A percentile compares a stretch with the other conserved stretches of the same genome.
These are phyloP conservation scores for Catharus fuscescens DNA, from an alignment of 2,113 vertebrate genomes.

Conservation along the genomic window DNA sequence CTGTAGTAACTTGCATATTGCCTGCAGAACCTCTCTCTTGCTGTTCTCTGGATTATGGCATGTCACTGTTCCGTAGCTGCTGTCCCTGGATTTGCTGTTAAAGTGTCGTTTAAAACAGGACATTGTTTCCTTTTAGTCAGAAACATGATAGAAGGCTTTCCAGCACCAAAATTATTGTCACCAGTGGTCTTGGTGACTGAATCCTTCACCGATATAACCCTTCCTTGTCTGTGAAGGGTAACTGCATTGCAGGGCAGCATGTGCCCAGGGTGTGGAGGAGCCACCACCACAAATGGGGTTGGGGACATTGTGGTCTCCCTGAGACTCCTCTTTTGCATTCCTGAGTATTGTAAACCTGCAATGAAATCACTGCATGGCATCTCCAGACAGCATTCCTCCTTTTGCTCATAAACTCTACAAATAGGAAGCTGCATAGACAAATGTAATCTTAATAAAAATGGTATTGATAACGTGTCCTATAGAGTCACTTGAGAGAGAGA, in stretches of 20 bases:
- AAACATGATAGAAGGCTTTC: not conserved
- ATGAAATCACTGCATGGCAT: not conserved
- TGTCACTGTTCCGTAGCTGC: not conserved
- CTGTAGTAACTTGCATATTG: not conserved
- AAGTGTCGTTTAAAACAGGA: not conserved
- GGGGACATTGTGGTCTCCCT: not conserved
- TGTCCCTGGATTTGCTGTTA: not conserved
- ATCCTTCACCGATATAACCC: not conserved
- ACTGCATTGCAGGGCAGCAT: not conserved
- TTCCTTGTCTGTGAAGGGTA: not conserved
- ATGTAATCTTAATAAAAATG: not conserved
- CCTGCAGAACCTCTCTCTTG: not conserved
- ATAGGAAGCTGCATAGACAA: not conserved
- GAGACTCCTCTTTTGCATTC: not conserved
- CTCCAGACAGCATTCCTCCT: not conserved
- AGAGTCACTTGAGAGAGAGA: not conserved
- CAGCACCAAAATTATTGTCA: not conserved
- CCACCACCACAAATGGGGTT: not conserved
- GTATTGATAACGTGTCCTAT: fast-evolving
- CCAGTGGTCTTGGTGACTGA: fast-evolving
- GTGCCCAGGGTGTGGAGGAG: not conserved
- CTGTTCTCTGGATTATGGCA: not conserved
- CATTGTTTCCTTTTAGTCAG: not conserved
- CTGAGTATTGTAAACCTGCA: not conserved
- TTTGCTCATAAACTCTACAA: not conserved